Conservation (phyloP, 1,140 invertebrate species). For the Calephelis nemesis region DNA sequence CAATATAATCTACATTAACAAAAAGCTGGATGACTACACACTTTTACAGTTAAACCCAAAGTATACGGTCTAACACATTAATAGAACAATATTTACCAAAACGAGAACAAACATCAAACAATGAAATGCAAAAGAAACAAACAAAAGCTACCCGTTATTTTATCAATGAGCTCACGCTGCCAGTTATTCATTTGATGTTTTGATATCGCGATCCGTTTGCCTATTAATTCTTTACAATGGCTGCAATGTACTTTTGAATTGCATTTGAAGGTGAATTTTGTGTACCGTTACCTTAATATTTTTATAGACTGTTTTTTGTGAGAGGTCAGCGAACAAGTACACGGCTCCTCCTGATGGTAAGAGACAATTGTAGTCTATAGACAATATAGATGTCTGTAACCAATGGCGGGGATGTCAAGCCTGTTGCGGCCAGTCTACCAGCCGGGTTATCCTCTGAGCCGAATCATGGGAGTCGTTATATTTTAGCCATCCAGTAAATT, state of each 20-base stretch:
- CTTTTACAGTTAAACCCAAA: conserved; percentile 5
- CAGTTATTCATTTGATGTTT: conserved; percentile 65
- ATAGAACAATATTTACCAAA: conserved; percentile 23
- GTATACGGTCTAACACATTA: conserved; percentile 17
- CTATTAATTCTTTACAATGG: conserved; percentile 64
- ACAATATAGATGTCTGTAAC: no score
- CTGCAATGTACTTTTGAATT: conserved; percentile 42
- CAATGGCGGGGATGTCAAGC: no score
- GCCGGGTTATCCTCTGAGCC: no score
- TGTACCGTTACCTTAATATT: no score
- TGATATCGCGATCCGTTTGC: conserved; percentile 61
- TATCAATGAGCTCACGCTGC: conserved; percentile 57
- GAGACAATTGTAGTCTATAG: no score
- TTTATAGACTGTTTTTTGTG: no score
- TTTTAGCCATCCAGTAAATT: no score
- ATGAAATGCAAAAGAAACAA: conserved; percentile 31
- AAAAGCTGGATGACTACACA: conserved; percentile 4
- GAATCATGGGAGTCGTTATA: no score
- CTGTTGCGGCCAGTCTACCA: no score
- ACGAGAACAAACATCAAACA: conserved; percentile 25
- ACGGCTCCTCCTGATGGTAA: no score
- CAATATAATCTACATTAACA: conserved; percentile 1
- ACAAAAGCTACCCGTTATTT: conserved; percentile 49
- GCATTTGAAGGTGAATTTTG: conserved; percentile 33
- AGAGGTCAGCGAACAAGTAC: no score